Conservation (phyloP, 2,113 vertebrate genomes). For the Halcyon senegalensis region DNA sequence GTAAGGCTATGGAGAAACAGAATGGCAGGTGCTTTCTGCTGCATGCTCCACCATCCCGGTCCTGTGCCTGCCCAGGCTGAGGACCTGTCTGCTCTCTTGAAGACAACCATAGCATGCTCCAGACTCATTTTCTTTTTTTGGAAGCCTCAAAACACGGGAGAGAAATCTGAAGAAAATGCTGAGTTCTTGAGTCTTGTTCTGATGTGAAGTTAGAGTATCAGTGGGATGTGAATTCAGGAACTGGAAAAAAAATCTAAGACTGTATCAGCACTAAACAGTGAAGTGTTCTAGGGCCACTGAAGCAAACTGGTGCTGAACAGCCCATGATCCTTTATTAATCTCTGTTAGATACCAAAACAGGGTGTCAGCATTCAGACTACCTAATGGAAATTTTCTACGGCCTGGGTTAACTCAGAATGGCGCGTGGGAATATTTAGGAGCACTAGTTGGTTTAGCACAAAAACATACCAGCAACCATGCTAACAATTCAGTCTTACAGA, state of each 20-base stretch:
- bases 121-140: neutral
- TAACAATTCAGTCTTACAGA: neutral
- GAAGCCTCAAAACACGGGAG: neutral
- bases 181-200: neutral
- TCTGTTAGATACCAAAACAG: neutral
- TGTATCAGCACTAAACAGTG: neutral
- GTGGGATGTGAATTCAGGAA: neutral
- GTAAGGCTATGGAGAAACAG: neutral
- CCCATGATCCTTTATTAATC: neutral
- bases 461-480: neutral
- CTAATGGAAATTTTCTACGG: neutral
- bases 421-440: neutral
- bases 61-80: neutral
- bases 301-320: neutral
- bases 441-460: neutral
- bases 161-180: neutral
- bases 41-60: fast-evolving
- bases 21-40: neutral
- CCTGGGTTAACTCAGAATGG: neutral
- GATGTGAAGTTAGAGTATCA: neutral
- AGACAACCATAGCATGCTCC: too few species aligned
- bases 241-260: neutral
- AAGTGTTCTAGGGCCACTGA: neutral
- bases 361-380: neutral
- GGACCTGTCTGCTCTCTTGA: neutral